Base-by-base conservation (phyloP, 2,888 invertebrate genomes). In the Quadroppia sp. region DNA sequence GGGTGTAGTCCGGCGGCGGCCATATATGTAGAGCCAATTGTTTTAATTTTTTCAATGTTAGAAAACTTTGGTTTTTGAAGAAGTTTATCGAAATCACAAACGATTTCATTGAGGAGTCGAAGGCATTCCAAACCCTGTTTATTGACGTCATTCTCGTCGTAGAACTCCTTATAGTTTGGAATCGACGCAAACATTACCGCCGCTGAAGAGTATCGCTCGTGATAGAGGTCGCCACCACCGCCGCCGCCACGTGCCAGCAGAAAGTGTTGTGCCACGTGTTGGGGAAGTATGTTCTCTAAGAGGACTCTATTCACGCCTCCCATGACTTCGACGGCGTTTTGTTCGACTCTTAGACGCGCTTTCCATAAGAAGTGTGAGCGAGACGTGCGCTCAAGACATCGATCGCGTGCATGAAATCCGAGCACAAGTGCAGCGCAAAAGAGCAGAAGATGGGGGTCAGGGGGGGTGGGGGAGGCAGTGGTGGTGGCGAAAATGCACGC, bases 181-280 rank as follows among this genome's bases (percentile, higher is more conserved):
- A 98, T 97, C 0, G 95, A 95, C 0, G 97, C 96, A 82, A 98
- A 98, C 96, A 97, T 96, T 9, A 98, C 97, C 0, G 93, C 94
- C 75, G 97, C 93, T 79, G 90, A 90, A 20, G 89, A 89, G 82
- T 97, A 97, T 56, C 71, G 67, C 48, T 73, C 73, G 23, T 67
- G 69, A 53, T 73, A 73, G 20, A 73, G 50, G 9, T 23, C n/a
- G 53, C 23, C 45, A 20, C 42, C 3, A 23, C 13, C 64, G 9
- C 11, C 9, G 23, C 50, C n/a, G n/a, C 42, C 11, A 48, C 13
- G 40, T 53, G 75, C 87, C 0, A 89, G 88, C 61, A 98, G 85
- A 81, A 95, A 98, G 82, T 95, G 93, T 78, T 92, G 90, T 0
- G 97, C 96, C 9, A 98, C 96, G 83, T 96, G 95, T 73, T 92